phyloP scores from a whole-genome alignment of 2,888 invertebrate genomes.

The Chrysolina oricalcia region DNA sequence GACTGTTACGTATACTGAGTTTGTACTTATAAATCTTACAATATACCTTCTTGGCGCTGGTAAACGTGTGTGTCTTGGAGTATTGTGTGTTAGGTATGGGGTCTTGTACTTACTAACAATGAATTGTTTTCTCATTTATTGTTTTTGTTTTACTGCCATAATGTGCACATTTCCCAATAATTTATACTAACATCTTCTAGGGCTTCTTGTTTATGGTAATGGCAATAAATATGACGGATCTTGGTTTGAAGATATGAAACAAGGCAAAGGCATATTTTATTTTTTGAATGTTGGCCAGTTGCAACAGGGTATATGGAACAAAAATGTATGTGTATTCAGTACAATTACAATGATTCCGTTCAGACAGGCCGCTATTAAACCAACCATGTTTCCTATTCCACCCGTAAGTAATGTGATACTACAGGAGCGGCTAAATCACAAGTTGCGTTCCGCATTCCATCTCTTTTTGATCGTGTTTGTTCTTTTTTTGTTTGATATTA shows the following conservation, averaged over 20 bases:
- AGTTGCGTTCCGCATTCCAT: constrained; percentile 4
- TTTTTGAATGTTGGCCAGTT: constrained; percentile 79
- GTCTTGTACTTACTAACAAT: too few species aligned
- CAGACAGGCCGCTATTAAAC: constrained; percentile 70
- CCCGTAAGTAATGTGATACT: constrained; percentile 40
- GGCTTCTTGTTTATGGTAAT: constrained; percentile 70
- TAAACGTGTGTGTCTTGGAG: too few species aligned
- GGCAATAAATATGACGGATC: constrained; percentile 80
- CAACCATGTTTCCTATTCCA: constrained; percentile 54
- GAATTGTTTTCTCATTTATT: too few species aligned
- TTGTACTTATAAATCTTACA: too few species aligned
- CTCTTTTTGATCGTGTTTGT: too few species aligned
- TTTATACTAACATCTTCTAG: constrained; percentile 42
- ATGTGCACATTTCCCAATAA: background rate
- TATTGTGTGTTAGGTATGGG: too few species aligned
- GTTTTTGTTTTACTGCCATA: background rate
- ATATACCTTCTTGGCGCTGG: too few species aligned
- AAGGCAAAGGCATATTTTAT: constrained; percentile 76
- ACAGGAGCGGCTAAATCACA: too few species aligned
- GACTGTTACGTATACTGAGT: too few species aligned
- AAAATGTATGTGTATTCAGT: constrained; percentile 74
- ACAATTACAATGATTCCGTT: constrained; percentile 76
- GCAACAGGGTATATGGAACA: constrained; percentile 79
- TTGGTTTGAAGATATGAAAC: constrained; percentile 75
- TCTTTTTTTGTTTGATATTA: too few species aligned